Conservation (phyloP, 2,113 vertebrate species). For the Eupsittula cactorum region DNA sequence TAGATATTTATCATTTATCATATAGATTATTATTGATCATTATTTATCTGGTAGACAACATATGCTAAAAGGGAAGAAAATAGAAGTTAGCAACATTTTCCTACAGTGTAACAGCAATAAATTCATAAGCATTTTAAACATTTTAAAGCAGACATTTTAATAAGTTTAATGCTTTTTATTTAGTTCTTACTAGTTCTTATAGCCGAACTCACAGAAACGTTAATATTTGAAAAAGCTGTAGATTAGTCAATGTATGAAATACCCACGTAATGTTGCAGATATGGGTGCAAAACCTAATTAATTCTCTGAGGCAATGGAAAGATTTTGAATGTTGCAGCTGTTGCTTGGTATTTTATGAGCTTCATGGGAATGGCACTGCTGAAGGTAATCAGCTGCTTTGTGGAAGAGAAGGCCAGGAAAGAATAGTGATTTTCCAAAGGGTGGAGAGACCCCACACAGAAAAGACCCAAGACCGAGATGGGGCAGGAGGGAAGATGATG, state of each 20-base stretch:
- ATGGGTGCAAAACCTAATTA: not conserved
- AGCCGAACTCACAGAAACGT: not conserved
- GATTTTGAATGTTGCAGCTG: not conserved
- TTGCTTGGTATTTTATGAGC: not conserved
- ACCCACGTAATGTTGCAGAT: not conserved
- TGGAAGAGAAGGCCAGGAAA: not conserved
- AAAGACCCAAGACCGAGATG: not conserved
- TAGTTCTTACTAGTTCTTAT: not conserved
- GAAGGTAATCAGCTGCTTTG: not conserved
- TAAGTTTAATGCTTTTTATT: not conserved
- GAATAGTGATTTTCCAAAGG: not conserved
- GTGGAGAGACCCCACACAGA: not conserved
- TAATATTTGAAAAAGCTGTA: not conserved
- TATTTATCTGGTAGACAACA: not conserved
- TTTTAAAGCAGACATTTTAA: not conserved
- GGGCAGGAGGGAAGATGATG: not conserved
- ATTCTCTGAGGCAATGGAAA: not conserved
- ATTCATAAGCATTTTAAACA: not conserved
- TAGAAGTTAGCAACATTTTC: not conserved
- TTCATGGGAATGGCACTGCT: not conserved
- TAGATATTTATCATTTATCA: not conserved
- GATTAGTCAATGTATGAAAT: not conserved
- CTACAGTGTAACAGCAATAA: not conserved
- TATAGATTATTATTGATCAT: not conserved
- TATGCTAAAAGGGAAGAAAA: not conserved